Conservation (phyloP, 2,113 vertebrate genomes). For the Pardalotus punctatus region DNA sequence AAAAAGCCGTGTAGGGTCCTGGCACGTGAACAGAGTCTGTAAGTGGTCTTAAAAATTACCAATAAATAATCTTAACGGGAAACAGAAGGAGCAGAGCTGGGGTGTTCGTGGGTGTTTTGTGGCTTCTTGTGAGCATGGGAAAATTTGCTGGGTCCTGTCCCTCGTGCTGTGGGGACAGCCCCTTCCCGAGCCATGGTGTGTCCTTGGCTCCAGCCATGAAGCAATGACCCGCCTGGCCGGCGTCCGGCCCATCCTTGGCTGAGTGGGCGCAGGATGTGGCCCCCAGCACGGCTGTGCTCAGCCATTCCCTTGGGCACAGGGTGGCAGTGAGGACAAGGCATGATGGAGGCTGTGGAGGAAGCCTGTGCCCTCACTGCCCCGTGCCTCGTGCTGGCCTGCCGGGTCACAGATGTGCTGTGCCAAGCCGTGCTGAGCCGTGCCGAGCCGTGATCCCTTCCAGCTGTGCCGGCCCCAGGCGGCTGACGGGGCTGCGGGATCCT, state of each 20-base stretch:
- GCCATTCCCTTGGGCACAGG: neutral
- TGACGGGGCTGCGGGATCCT: constrained; percentile 45
- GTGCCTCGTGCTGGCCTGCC: neutral
- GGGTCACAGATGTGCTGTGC: neutral
- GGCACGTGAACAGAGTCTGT: constrained; percentile 47
- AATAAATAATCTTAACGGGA: constrained; percentile 67
- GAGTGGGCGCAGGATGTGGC: neutral
- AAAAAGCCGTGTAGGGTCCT: constrained; percentile 43
- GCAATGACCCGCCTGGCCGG: neutral
- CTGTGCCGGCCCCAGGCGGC: constrained; percentile 46
- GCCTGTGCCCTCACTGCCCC: neutral
- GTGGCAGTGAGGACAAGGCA: neutral
- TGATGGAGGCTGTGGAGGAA: accelerated
- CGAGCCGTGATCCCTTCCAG: constrained; percentile 59
- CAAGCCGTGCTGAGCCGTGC: neutral
- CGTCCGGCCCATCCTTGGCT: neutral
- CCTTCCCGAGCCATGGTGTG: accelerated
- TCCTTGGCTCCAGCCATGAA: neutral
- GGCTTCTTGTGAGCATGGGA: constrained; percentile 43
- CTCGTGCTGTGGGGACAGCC: neutral
- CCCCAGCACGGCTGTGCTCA: accelerated
- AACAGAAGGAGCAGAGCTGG: constrained; percentile 48
- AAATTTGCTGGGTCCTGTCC: neutral
- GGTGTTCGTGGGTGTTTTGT: constrained; percentile 22
- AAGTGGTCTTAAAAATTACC: constrained; percentile 50